Evolutionary conservation across 2,888 invertebrate species (phyloP).

Genomic region (Pristionchus mayeri): DNA sequence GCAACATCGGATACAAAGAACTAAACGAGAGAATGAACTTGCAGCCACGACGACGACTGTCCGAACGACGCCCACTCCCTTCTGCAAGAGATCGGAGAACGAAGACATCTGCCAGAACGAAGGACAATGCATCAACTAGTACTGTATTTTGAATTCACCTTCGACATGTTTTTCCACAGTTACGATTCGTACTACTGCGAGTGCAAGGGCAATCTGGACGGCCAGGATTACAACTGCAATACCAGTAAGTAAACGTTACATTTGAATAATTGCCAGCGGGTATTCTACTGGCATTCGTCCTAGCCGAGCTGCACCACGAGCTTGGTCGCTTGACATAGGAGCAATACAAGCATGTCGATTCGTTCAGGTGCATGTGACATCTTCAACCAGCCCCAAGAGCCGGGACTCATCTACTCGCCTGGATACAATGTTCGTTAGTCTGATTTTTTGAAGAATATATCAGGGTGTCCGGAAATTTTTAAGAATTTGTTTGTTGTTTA

Average conservation of each 20-base stretch:
- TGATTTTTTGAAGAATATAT: too few relatives aligned
- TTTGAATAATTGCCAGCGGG: not conserved
- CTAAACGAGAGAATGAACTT: not conserved
- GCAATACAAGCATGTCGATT: too few relatives aligned
- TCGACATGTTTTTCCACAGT: not conserved
- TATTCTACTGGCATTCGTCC: too few relatives aligned
- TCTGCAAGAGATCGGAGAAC: not conserved
- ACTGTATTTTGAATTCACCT: not conserved
- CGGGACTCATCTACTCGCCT: slow-evolving; percentile 29
- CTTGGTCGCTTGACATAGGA: too few relatives aligned
- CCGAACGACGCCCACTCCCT: not conserved
- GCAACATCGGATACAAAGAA: not conserved
- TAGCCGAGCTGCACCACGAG: too few relatives aligned
- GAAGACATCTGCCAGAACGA: not conserved
- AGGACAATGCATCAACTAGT: not conserved
- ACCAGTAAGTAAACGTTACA: not conserved
- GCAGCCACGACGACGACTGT: not conserved
- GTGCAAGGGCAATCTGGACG: not conserved
- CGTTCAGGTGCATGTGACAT: not conserved
- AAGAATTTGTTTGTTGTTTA: too few relatives aligned
- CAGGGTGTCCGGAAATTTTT: too few relatives aligned
- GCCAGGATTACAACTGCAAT: not conserved
- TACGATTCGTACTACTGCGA: not conserved
- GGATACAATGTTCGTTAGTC: slow-evolving; percentile 28
- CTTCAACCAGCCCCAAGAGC: not conserved